These are phyloP conservation scores for Spheniscus humboldti DNA, from an alignment of 2,797 vertebrate genomes.

Conservation along the genomic window DNA sequence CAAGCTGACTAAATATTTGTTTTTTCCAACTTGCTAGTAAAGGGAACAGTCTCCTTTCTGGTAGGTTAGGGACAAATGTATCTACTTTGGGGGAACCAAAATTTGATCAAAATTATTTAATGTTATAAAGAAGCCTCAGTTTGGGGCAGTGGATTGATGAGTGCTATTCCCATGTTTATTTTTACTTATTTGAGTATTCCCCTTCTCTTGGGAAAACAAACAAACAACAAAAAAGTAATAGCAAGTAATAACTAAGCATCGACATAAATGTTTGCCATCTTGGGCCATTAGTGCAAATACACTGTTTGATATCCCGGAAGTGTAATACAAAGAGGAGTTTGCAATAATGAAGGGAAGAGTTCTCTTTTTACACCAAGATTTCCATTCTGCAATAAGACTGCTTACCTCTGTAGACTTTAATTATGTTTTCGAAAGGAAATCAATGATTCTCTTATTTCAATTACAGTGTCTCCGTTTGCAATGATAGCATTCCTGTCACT, in stretches of 20 bases:
- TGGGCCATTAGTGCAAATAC: background rate
- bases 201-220: background rate
- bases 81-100: background rate
- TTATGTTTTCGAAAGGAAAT: background rate
- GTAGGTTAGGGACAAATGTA: background rate
- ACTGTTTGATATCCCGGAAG: background rate
- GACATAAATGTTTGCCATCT: background rate
- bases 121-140: background rate
- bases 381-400: constrained; percentile 5
- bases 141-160: background rate
- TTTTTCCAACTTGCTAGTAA: background rate
- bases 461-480: constrained; percentile 91
- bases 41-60: background rate
- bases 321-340: background rate
- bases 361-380: background rate
- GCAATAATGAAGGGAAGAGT: background rate
- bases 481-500: constrained; percentile 94
- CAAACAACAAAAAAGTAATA: background rate
- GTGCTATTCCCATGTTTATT: background rate
- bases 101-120: background rate
- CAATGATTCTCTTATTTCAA: constrained; percentile 15
- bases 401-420: constrained; percentile 7
- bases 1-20: background rate
- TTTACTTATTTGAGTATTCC: background rate
- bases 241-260: background rate